Base-by-base conservation (phyloP, 2,888 invertebrate genomes). In the Malacosoma neustria region DNA sequence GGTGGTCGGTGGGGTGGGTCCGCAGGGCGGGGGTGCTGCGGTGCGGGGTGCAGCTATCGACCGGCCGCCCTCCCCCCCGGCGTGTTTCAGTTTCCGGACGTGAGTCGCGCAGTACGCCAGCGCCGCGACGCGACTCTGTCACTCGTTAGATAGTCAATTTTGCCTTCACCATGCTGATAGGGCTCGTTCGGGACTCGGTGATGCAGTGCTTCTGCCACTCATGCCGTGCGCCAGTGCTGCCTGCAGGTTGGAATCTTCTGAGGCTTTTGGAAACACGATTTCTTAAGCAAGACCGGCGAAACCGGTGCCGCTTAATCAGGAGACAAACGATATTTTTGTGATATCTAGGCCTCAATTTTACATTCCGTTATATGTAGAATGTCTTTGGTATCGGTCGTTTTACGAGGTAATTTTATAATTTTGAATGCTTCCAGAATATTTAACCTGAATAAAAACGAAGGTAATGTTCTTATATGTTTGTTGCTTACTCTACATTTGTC, bases 171-270 rank as follows among this genome's bases (percentile, higher is more conserved):
- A 95, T 95, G 95, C 87, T 95, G 89, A 94, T 95, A 89, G 93
- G 92, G 79, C 90, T 95, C 69, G 94, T 95, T 75, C 92, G 94
- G 84, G 94, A 95, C 84, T 95, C 95, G 76, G 94, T 95, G 79
- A 90, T 95, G 91, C 93, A 94, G 90, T 95, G 95, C 89, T 95
- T 95, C 89, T 95, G 95, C 88, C 94, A 95, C 87, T 92, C 94
- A 82, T 95, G 95, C 91, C 92, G 94, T 75, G 93, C 93, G 63
- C 94, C 95, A 54, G 87, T 89, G 60, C 76, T 93, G 69, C 91
- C 92, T 70, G 89, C 91, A 88, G 91, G 92, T 92, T 89, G 89
- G 90, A 74, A 55, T 36, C 46, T 43, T 42, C 39, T 5, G 11
- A 14, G 13, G 30, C 37, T 36, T 14, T 42, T 32, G 31, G 32